These are phyloP conservation scores for Passer domesticus DNA, from an alignment of 2,113 vertebrate genomes.

Conservation along the genomic window DNA sequence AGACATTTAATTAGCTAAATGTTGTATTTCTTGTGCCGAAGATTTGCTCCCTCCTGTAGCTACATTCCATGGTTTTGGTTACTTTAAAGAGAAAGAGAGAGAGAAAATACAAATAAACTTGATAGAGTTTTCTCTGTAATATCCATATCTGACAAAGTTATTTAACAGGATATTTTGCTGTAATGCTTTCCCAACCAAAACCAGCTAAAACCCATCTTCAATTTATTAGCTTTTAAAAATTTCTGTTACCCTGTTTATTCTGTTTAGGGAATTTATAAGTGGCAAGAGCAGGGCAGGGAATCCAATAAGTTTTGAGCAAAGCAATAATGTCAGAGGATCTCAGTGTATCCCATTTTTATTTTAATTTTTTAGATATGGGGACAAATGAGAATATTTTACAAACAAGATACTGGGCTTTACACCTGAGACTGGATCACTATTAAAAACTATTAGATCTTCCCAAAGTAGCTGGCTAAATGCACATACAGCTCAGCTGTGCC, in stretches of 20 bases:
- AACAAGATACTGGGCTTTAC: not conserved
- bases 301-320: not conserved
- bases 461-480: not conserved
- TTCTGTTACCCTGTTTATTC: not conserved
- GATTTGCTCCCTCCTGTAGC: not conserved
- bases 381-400: not conserved
- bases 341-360: not conserved
- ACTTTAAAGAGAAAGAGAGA: not conserved
- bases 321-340: not conserved
- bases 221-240: not conserved
- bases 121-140: not conserved
- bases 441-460: not conserved
- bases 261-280: not conserved
- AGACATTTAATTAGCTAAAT: not conserved
- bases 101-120: not conserved
- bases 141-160: not conserved
- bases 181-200: not conserved
- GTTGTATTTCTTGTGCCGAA: not conserved
- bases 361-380: not conserved
- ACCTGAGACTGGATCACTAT: not conserved
- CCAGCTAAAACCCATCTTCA: not conserved
- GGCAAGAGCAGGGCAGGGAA: not conserved
- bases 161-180: not conserved
- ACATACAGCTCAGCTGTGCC: not conserved
- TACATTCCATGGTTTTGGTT: not conserved